Base-by-base conservation (phyloP, 2,888 invertebrate genomes). In the Dorcus hopei region DNA sequence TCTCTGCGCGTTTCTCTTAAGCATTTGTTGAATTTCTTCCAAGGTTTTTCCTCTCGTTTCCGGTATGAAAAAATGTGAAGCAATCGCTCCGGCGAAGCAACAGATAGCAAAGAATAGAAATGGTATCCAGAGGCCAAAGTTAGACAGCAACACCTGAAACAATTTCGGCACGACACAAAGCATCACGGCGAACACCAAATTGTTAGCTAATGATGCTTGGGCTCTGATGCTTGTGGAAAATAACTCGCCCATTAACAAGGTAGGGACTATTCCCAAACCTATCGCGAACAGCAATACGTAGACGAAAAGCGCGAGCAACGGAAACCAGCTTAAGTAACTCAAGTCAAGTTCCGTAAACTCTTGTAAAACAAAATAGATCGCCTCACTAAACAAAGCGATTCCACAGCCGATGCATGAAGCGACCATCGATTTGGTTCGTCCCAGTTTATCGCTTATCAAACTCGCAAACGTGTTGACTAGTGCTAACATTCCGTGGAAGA, bases 1-100 rank as follows among this genome's bases (percentile, higher is more conserved):
- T 6, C 1, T 33, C 6, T 5, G 26, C 26, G 26, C 26, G 3
- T 6, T 19, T 52, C 33, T 38, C 49, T 71, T 74, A 23, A 76
- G 65, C 9, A 65, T 59, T 60, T 75, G 72, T 58, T 77, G 77
- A 49, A 77, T 77, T 66, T 77, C 74, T 56, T 76, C 75, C 38
- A 77, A 64, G 7, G 74, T 74, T 58, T 74, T 76, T 2, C 75
- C 76, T 62, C 71, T 74, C 0, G 77, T 77, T 61, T 78, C 75
- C 1, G 76, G 76, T 40, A 78, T 64, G 57, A 70, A 65, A 61
- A 61, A 73, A 57, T 71, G 68, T 3, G 72, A 65, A 52, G 70
- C 62, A 23, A 72, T 53, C 5, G 69, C 62, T 19, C 68, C 65
- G 7, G 70, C 4, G 43, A 73, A 68, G 38, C 68, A 69, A 40